Base-by-base conservation (phyloP, 30 jellyfish, hydroid and myxozoan species). In the Catostylus mosaicus region DNA sequence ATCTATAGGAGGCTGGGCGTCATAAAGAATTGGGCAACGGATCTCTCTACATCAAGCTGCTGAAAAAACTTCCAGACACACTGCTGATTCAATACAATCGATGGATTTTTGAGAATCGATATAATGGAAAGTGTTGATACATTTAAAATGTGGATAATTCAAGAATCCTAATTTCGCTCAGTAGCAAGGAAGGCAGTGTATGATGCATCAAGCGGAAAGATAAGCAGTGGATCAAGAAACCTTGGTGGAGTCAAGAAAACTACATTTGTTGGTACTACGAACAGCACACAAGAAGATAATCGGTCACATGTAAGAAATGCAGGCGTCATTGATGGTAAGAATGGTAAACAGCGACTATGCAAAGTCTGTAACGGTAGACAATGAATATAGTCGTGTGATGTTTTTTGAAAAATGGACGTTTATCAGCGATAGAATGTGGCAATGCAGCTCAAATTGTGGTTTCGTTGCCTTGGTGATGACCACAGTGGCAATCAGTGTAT, bases 11-110 rank as follows among this genome's bases (percentile, higher is more conserved):
- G 78, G 51, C 87, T 1, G 88, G 88, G 51, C 83, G 89, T 1
- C 75, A 64, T 14, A 93, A 64, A 71, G 93, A 90, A 61, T 70
- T 90, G 62, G 90, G 96, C 29, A 74, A 70, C 67, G 96, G 92
- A 47, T 71, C 95, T 48, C 87, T 89, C 72, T 80, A 80, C 77
- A 43, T 64, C 57, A 82, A 74, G 52, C 83, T 89, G 26, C 90
- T 67, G 65, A 89, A 66, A 81, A 89, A 89, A 36, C 75, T 81
- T 12, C 81, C 97, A 71, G 95, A 89, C 36, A 66, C 80, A 47
- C 50, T 90, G 93, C 89, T 90, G 72, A 67, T 84, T 18, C 79
- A 77, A 26, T 82, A 84, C 81, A 75, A 77, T 36, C 88, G 93
- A 27, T 89, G 96, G 96, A 59, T 90, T 30, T 90, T 24, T 45